Evolutionary conservation across 92 coral and sea anemone species (phyloP).

Genomic region (Plumapathes pennacea): DNA sequence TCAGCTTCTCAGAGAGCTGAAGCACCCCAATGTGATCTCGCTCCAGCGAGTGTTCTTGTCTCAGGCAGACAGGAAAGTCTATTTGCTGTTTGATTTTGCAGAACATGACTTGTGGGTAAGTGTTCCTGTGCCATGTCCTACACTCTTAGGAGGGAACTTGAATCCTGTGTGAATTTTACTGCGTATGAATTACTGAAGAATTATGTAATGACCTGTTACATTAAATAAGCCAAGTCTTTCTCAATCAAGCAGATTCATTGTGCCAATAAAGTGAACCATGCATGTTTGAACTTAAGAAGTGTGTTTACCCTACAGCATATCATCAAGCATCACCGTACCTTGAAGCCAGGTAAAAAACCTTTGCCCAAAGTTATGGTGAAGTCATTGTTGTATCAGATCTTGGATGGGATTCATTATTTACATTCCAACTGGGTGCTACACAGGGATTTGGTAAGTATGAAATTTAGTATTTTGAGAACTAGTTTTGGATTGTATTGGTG

Average conservation of each 20-base stretch:
- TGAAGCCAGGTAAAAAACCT: conserved; percentile 96
- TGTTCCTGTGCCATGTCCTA: not conserved
- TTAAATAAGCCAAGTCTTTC: too few species aligned
- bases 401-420: conserved; percentile 96
- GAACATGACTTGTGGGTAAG: conserved; percentile 99
- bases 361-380: conserved; percentile 88
- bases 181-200: too few species aligned
- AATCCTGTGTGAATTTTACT: too few species aligned
- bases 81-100: conserved; percentile 94
- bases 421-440: conserved; percentile 99
- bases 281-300: too few species aligned
- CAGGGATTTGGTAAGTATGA: conserved; percentile 92
- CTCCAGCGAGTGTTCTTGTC: conserved; percentile 93
- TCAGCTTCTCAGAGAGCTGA: conserved; percentile 85
- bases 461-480: too few species aligned
- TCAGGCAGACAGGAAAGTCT: conserved; percentile 94
- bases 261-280: too few species aligned
- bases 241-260: too few species aligned
- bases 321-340: conserved; percentile 95
- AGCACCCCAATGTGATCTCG: conserved; percentile 96
- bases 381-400: conserved; percentile 85
- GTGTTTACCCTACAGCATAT: conserved; percentile 87
- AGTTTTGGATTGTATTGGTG: not conserved
- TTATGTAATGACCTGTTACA: too few species aligned
- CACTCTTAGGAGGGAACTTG: not conserved